phyloP scores from a whole-genome alignment of 2,113 vertebrate genomes.

The Tiliqua scincoides region DNA sequence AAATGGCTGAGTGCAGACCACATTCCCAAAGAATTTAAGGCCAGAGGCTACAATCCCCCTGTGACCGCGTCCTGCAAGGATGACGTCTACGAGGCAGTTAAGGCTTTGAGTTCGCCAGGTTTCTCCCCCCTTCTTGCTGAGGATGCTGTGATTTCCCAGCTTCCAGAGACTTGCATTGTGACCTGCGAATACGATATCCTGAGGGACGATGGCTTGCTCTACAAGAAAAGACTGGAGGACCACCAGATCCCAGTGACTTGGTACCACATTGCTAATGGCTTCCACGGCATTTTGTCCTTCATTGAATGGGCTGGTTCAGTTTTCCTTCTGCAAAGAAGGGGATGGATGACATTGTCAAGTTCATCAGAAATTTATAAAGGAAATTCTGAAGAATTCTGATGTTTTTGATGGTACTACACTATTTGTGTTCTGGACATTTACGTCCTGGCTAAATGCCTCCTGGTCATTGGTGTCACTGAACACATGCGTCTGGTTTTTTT shows the following conservation, averaged over 20 bases:
- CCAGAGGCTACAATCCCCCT: conserved; percentile 50
- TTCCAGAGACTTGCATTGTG: conserved; percentile 81
- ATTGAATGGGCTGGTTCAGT: conserved; percentile 65
- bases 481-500: too few relatives aligned
- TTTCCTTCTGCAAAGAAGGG: conserved; percentile 70
- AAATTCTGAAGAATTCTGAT: not conserved
- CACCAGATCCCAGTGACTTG: conserved; percentile 77
- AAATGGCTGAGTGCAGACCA: conserved; percentile 81
- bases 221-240: conserved; percentile 84
- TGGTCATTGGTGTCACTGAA: too few relatives aligned
- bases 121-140: conserved; percentile 79
- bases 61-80: conserved; percentile 60
- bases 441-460: too few relatives aligned
- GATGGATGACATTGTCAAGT: conserved; percentile 68
- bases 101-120: conserved; percentile 51
- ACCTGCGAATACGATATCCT: conserved; percentile 87
- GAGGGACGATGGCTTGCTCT: conserved; percentile 83
- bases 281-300: conserved; percentile 78
- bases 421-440: too few relatives aligned
- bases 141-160: conserved; percentile 62
- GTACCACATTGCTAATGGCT: conserved; percentile 77
- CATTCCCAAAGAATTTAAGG: conserved; percentile 76
- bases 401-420: too few relatives aligned
- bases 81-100: conserved; percentile 67
- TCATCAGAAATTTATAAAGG: conserved; percentile 67